Conservation (phyloP, 2,888 invertebrate genomes). For the Melieria omissa region DNA sequence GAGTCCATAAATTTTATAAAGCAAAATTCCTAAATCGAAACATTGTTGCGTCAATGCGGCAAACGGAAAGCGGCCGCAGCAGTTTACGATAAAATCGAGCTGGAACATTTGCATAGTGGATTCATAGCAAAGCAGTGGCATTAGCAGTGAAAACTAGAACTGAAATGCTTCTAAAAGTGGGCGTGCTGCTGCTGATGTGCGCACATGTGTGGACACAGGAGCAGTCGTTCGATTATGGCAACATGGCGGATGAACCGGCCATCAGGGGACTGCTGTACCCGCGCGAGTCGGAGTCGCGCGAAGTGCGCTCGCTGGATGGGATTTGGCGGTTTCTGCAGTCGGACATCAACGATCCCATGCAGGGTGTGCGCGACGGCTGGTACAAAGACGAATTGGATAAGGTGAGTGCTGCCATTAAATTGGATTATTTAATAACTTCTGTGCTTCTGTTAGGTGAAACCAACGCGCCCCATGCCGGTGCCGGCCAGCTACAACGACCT, state of each 20-base stretch:
- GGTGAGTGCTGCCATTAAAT: constrained; percentile 65
- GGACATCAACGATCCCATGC: constrained; percentile 73
- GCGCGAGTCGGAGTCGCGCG: constrained; percentile 82
- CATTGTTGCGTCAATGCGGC: no score
- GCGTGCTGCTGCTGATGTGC: no score
- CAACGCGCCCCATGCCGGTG: constrained; percentile 90
- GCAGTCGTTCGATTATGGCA: background rate
- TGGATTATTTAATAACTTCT: background rate
- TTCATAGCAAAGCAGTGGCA: no score
- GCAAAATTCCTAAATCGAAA: no score
- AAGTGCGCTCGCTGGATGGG: constrained; percentile 83
- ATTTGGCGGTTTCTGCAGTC: constrained; percentile 91
- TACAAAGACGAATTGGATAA: constrained; percentile 75
- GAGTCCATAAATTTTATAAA: no score
- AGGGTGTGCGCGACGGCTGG: constrained; percentile 83
- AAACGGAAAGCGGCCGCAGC: no score
- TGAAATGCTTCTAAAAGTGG: no score
- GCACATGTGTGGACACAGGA: no score
- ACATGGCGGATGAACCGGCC: constrained; percentile 7
- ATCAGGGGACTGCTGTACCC: constrained; percentile 64
- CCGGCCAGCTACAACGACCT: constrained; percentile 97
- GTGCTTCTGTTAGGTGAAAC: constrained; percentile 58
- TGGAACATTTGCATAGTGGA: no score
- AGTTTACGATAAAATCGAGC: no score
- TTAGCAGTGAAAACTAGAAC: no score